Evolutionary conservation across 2,797 vertebrate genomes (phyloP).

Genomic region (Cacajao melanocephalus): DNA sequence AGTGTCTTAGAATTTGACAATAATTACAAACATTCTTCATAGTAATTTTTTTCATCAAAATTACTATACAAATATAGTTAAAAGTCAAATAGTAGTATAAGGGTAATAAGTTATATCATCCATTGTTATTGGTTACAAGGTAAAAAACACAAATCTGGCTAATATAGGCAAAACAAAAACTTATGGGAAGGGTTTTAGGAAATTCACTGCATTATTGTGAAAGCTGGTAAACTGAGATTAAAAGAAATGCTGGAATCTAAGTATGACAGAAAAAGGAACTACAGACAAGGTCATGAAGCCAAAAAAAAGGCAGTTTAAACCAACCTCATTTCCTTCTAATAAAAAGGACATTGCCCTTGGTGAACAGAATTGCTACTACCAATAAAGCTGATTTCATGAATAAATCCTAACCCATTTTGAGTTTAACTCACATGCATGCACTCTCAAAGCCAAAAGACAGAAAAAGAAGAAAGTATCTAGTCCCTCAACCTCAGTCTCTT

Average conservation of each 20-base stretch:
- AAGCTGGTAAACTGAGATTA: not conserved
- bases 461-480: not conserved
- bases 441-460: not conserved
- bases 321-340: not conserved
- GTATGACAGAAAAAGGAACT: not conserved
- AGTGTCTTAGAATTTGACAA: not conserved
- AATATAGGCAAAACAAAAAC: conserved; percentile 14
- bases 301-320: not conserved
- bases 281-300: not conserved
- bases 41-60: not conserved
- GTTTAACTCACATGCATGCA: not conserved
- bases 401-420: not conserved
- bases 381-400: not conserved
- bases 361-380: not conserved
- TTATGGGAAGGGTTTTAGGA: not conserved
- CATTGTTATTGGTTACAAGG: not conserved
- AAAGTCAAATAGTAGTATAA: not conserved
- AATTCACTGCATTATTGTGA: not conserved
- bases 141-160: not conserved
- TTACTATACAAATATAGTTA: not conserved
- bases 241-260: not conserved
- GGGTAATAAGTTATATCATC: not conserved
- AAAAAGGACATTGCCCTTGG: fast-evolving
- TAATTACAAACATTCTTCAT: not conserved
- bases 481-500: fast-evolving